Percentiles rank a stretch among this genome's conserved stretches.
Conservation (phyloP, 2,113 vertebrate genomes). For the Semicossyphus pulcher region DNA sequence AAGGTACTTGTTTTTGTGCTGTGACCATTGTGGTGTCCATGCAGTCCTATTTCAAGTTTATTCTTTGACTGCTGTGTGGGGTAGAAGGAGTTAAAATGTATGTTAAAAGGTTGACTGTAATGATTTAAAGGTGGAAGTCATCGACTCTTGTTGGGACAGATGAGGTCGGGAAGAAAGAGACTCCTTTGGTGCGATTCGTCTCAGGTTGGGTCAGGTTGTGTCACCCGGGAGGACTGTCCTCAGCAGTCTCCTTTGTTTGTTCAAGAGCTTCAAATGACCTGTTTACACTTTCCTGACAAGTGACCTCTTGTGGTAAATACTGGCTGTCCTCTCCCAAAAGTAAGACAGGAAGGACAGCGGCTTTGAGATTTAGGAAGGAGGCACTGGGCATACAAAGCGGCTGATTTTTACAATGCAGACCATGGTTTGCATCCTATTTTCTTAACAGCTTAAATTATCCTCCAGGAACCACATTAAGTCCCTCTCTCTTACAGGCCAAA, state of each 20-base stretch:
- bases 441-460: too few relatives aligned
- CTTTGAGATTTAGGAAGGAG: neutral
- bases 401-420: neutral
- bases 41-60: too few relatives aligned
- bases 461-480: too few relatives aligned
- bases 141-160: neutral
- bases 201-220: neutral
- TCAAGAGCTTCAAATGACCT: neutral
- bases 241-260: neutral
- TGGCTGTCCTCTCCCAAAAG: conserved; percentile 25
- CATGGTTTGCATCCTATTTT: neutral
- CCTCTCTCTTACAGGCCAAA: too few relatives aligned
- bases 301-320: conserved; percentile 44
- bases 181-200: neutral
- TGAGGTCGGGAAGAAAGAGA: neutral
- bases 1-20: too few relatives aligned
- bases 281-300: conserved; percentile 33
- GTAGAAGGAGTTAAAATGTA: neutral
- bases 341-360: neutral
- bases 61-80: neutral
- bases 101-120: too few relatives aligned
- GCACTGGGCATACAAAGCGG: conserved; percentile 1
- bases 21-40: too few relatives aligned
- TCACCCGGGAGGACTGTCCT: neutral
- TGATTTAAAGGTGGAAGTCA: neutral